Evolutionary conservation across 2,113 vertebrate genomes (phyloP).

Genomic region (Anhinga rufa): DNA sequence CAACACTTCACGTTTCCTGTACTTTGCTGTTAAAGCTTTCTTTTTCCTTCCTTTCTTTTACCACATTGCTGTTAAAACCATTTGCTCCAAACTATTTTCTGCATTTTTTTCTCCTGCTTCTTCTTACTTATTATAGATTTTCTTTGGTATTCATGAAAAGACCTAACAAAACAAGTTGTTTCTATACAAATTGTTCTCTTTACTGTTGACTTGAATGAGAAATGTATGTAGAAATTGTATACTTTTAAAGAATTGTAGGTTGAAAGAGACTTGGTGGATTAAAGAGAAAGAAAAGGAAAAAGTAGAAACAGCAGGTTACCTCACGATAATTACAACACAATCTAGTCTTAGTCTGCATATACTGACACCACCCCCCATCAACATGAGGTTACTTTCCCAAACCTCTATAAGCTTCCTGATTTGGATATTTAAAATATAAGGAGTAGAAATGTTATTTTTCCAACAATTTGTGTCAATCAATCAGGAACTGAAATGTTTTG

Average conservation of each 20-base stretch:
- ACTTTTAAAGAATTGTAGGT: not conserved
- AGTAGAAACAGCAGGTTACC: not conserved
- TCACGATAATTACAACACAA: not conserved
- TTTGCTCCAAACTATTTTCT: not conserved
- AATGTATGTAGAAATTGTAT: not conserved
- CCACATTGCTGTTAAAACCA: not conserved
- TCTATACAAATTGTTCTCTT: not conserved
- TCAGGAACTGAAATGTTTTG: not conserved
- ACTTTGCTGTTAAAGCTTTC: not conserved
- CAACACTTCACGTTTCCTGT: not conserved
- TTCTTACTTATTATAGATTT: not conserved
- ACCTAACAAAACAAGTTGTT: not conserved
- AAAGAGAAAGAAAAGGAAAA: not conserved
- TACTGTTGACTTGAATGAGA: not conserved
- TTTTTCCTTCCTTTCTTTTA: not conserved
- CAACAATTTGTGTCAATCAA: not conserved
- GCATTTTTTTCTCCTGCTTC: not conserved
- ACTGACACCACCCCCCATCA: not conserved
- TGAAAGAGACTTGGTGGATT: not conserved
- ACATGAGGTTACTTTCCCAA: not conserved
- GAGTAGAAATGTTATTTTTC: not conserved
- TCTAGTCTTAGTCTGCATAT: not conserved
- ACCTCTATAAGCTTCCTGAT: not conserved
- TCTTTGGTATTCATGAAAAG: not conserved
- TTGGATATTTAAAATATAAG: not conserved